Evolutionary conservation across 2,888 invertebrate species (phyloP).

Genomic region (Metallyticus violacea): DNA sequence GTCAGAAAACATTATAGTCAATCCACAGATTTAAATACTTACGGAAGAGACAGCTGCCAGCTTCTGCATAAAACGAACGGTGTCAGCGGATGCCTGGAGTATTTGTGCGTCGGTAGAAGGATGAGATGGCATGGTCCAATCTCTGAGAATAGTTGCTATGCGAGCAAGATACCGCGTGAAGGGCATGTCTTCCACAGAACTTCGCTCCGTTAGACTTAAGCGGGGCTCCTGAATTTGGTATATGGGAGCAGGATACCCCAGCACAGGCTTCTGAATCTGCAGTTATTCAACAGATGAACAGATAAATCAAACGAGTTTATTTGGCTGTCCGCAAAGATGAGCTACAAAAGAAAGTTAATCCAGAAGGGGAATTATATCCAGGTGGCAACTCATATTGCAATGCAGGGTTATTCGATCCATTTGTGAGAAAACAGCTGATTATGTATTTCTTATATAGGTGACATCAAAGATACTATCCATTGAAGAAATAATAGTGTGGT

Average conservation of each 20-base stretch:
- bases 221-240: background rate
- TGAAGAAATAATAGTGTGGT: too few relatives aligned
- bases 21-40: background rate
- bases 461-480: too few relatives aligned
- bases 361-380: too few relatives aligned
- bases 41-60: background rate
- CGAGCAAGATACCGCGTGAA: background rate
- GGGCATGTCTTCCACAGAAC: background rate
- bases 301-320: background rate
- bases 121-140: background rate
- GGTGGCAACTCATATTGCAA: too few relatives aligned
- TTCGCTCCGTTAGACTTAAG: background rate
- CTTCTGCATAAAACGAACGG: background rate
- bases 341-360: background rate
- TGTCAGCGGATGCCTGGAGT: background rate
- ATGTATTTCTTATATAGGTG: too few relatives aligned
- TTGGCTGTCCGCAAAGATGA: background rate
- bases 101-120: background rate
- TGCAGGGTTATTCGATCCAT: too few relatives aligned
- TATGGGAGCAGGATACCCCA: background rate
- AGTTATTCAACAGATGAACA: background rate
- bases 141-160: background rate
- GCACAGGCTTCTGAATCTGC: background rate
- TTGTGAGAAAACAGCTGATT: too few relatives aligned
- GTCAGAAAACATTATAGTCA: background rate